phyloP scores from a whole-genome alignment of 2,888 invertebrate species.

The Ephialtes manifestator region DNA sequence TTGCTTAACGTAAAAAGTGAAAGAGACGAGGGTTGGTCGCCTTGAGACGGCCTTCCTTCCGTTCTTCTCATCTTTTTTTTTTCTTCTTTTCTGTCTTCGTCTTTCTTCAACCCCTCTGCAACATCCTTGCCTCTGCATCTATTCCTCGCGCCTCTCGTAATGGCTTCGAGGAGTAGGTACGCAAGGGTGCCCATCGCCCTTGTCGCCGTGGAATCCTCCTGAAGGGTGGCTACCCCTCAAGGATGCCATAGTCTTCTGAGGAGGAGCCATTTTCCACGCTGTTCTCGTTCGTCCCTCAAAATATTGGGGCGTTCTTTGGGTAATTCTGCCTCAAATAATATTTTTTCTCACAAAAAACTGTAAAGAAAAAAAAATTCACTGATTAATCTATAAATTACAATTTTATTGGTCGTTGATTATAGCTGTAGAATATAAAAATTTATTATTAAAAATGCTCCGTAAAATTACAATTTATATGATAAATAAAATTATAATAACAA shows the following conservation, averaged over 20 bases:
- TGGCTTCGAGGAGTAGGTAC: constrained; percentile 76
- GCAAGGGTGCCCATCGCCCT: constrained; percentile 65
- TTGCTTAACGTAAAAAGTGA: constrained; percentile 84
- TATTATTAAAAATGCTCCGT: too few relatives aligned
- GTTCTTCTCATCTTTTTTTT: constrained; percentile 59
- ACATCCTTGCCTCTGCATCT: constrained; percentile 56
- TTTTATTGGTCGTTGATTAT: too few relatives aligned
- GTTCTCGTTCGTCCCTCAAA: constrained; percentile 49
- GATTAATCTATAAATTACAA: background rate
- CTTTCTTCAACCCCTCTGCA: constrained; percentile 57
- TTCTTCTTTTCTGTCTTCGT: constrained; percentile 32
- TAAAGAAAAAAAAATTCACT: constrained; percentile 10
- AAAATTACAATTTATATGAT: too few relatives aligned
- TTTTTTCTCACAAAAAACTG: background rate
- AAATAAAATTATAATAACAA: too few relatives aligned
- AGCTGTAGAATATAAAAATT: too few relatives aligned
- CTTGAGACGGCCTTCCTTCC: constrained; percentile 67
- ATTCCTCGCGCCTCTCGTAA: constrained; percentile 78
- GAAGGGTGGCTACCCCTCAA: constrained; percentile 56
- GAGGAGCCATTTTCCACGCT: constrained; percentile 58
- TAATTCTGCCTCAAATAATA: background rate
- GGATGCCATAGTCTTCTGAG: constrained; percentile 36
- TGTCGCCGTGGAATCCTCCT: constrained; percentile 50
- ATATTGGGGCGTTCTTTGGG: constrained; percentile 40
- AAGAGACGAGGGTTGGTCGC: constrained; percentile 83